Conservation (phyloP, 2,113 vertebrate species). For the Nannobrachium achirus region DNA sequence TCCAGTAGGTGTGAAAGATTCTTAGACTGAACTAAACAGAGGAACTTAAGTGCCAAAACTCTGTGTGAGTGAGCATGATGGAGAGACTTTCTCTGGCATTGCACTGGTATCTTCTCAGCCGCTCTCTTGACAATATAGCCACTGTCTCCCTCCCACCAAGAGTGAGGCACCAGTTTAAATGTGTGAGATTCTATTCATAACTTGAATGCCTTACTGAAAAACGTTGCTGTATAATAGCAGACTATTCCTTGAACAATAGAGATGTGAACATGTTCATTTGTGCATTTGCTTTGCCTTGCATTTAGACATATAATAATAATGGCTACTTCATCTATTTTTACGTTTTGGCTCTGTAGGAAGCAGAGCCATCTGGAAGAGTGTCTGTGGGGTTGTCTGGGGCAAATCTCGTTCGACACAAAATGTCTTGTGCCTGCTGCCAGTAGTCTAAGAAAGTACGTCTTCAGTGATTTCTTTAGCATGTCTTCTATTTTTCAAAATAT, state of each 20-base stretch:
- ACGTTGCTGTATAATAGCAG: constrained; percentile 5
- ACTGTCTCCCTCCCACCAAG: constrained; percentile 29
- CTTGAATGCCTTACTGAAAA: constrained; percentile 21
- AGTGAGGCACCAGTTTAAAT: constrained; percentile 43
- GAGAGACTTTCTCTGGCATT: not conserved
- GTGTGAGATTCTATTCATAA: constrained; percentile 49
- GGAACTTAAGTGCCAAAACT: constrained; percentile 56
- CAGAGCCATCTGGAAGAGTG: too few species aligned
- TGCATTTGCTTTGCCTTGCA: too few species aligned
- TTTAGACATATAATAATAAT: too few species aligned
- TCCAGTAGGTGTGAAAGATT: constrained; percentile 69
- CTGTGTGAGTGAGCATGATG: not conserved
- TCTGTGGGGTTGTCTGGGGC: too few species aligned
- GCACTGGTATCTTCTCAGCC: constrained; percentile 51
- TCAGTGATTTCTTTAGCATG: not conserved
- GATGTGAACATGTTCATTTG: too few species aligned
- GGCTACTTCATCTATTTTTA: too few species aligned
- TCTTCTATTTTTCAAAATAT: constrained; percentile 7
- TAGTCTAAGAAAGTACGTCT: not conserved
- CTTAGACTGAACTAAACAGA: constrained; percentile 64
- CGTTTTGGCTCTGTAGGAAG: too few species aligned
- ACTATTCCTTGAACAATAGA: too few species aligned
- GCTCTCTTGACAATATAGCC: constrained; percentile 51
- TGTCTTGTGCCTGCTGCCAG: not conserved
- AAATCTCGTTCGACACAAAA: too few species aligned